Evolutionary conservation across 2,113 vertebrate species (phyloP).

Genomic region (Ammospiza nelsoni): DNA sequence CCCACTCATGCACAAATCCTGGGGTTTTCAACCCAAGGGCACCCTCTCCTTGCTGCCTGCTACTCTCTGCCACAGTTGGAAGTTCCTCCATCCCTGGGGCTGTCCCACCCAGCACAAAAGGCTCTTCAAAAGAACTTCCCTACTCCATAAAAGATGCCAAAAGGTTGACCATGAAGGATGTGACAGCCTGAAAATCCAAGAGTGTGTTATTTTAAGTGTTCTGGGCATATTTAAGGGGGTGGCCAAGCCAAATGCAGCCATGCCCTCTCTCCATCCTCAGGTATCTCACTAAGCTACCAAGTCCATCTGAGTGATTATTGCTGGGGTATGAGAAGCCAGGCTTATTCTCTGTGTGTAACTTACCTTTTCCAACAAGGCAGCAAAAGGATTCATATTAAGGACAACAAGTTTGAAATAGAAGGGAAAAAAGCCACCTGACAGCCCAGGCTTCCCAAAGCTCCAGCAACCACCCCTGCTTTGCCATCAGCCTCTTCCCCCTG

Average conservation of each 20-base stretch:
- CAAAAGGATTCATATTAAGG: neutral
- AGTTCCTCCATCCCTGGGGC: neutral
- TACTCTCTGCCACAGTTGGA: neutral
- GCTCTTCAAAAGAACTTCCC: neutral
- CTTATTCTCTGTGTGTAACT: neutral
- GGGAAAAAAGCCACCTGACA: accelerated
- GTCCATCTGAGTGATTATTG: accelerated
- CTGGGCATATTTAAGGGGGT: neutral
- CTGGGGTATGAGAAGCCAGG: neutral
- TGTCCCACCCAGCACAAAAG: neutral
- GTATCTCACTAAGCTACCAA: neutral
- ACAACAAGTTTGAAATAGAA: neutral
- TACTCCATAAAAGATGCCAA: accelerated
- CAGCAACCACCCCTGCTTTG: neutral
- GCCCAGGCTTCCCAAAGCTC: neutral
- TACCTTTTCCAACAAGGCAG: neutral
- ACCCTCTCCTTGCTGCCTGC: neutral
- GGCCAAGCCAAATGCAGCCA: neutral
- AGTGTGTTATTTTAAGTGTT: neutral
- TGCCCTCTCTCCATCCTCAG: neutral
- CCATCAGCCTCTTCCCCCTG: neutral
- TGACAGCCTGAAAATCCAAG: neutral
- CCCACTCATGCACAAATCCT: neutral
- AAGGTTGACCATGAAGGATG: neutral
- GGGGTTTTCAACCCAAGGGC: neutral